Evolutionary conservation across 2,113 vertebrate genomes (phyloP), one percentile per base, ranked within the genome.

Genomic region (Dasyprocta punctata): DNA sequence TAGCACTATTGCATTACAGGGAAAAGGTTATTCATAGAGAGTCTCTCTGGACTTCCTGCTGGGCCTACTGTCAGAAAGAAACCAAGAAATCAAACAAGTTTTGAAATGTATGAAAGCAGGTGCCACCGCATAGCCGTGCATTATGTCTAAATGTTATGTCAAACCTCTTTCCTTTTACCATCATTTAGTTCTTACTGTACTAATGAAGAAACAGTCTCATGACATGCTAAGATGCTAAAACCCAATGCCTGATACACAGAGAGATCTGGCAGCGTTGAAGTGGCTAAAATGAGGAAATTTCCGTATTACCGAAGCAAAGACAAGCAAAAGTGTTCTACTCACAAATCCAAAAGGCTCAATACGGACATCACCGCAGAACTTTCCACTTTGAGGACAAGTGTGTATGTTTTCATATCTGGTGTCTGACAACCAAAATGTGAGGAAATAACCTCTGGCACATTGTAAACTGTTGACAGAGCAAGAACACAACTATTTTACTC

Each of bases 21-120:
- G 60, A 90, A 96, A 93, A 89, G 54, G 33, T 92, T 95, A 94
- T 83, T 96, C 90, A 14, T 38, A 81, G 80, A 82, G 44, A 67
- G 36, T 96, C 93, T 94, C 94, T 71, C 28, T 92, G 71, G 93
- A 92, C 69, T 96, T 94, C 52, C 89, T 9, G 0, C 38, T 58
- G 30, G 14, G 11, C 81, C 20, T 73, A 3, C 52, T 94, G 28
- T 95, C 87, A 80, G 20, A 56, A 14, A n/a, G 65, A 33, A 96
- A 96, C 84, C 52, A 86, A 82, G 71, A 96, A 92, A 83, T 92
- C 75, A 89, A 97, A 63, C n/a, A 71, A 16, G 7, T 89, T 80
- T 83, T 86, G 58, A 94, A 95, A 86, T 65, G 86, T n/a, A 56
- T 75, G 22, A 85, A 88, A 95, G 91, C 28, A 86, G 24, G 24